Evolutionary conservation across 2,113 vertebrate genomes (phyloP).

Genomic region (Heliornis fulica): DNA sequence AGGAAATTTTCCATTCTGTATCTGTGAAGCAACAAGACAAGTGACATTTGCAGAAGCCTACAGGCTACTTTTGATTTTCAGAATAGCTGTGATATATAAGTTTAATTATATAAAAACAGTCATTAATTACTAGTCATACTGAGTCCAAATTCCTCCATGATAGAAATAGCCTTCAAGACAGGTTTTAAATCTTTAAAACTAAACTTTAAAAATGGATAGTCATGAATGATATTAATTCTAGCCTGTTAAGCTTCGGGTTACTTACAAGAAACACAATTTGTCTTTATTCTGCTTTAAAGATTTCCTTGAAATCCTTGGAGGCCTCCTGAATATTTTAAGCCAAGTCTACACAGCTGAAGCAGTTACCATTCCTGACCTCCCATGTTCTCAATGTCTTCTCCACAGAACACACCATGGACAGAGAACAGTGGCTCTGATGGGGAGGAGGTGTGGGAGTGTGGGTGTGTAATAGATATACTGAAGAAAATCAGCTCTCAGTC

Average conservation of each 20-base stretch:
- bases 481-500: neutral
- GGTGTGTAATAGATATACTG: neutral
- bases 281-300: slow-evolving; percentile 21
- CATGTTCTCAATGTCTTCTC: neutral
- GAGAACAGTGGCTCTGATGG: neutral
- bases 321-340: neutral
- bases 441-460: neutral
- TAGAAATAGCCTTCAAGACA: neutral
- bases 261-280: neutral
- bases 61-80: neutral
- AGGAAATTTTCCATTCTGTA: neutral
- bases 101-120: neutral
- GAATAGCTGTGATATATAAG: neutral
- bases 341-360: neutral
- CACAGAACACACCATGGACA: neutral
- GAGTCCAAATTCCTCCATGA: neutral
- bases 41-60: neutral
- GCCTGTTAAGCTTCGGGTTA: slow-evolving; percentile 10
- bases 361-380: neutral
- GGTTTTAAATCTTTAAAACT: slow-evolving; percentile 12
- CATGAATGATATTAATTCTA: neutral
- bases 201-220: neutral
- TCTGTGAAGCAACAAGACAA: neutral
- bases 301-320: neutral
- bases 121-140: neutral